phyloP scores from a whole-genome alignment of 2,888 invertebrate genomes.

The Prostheceraeus crozeri region DNA sequence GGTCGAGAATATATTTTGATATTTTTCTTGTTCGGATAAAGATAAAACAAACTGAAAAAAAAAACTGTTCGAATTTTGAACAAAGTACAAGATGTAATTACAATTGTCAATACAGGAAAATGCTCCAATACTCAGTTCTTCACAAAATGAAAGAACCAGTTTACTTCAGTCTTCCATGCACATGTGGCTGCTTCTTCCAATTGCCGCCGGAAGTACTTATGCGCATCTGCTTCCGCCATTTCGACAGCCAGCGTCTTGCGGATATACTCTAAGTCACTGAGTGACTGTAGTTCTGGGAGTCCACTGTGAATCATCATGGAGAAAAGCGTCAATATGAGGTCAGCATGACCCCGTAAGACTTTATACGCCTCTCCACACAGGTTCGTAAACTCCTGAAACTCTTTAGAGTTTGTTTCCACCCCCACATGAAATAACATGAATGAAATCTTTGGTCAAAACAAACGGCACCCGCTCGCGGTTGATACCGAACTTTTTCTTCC shows the following conservation, averaged over 20 bases:
- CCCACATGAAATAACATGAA: slow-evolving; percentile 32
- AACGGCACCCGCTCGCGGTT: slow-evolving; percentile 63
- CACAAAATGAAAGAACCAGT: slow-evolving; percentile 63
- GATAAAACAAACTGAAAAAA: too few relatives aligned
- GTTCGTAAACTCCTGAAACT: slow-evolving; percentile 56
- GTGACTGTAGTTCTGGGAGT: slow-evolving; percentile 62
- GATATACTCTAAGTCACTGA: slow-evolving; percentile 62
- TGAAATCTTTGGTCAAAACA: slow-evolving; percentile 59
- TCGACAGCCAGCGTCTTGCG: slow-evolving; percentile 60
- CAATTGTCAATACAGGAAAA: too few relatives aligned
- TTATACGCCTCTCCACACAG: slow-evolving; percentile 61
- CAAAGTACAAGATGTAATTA: too few relatives aligned
- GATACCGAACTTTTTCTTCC: slow-evolving; percentile 64
- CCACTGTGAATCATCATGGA: slow-evolving; percentile 63
- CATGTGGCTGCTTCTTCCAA: slow-evolving; percentile 62
- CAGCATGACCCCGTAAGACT: slow-evolving; percentile 60
- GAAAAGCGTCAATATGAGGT: slow-evolving; percentile 62
- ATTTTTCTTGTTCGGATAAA: too few relatives aligned
- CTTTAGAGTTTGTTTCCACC: slow-evolving; percentile 25
- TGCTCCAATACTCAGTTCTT: slow-evolving; percentile 41
- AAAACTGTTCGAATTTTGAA: too few relatives aligned
- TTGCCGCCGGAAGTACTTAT: slow-evolving; percentile 60
- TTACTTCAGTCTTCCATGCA: slow-evolving; percentile 63
- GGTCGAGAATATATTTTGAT: too few relatives aligned
- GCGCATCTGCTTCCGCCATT: slow-evolving; percentile 58